Evolutionary conservation across 1,140 invertebrate species (phyloP), one percentile per base, ranked within the genome.

Genomic region (Nasonia vitripennis): DNA sequence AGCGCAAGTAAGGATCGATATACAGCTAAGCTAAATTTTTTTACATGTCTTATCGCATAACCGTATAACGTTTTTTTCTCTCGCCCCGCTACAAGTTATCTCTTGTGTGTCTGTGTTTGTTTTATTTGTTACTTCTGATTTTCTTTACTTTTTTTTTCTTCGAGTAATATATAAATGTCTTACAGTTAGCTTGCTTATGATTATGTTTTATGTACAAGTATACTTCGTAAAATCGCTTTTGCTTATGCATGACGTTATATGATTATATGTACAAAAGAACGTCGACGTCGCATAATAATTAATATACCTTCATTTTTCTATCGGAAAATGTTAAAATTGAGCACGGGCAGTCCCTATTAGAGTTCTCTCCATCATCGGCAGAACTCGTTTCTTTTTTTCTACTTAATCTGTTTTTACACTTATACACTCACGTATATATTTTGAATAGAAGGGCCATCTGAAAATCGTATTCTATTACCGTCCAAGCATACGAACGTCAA

Each of bases 1-100:
- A 90, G 87, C 87, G 77, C 87, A 78, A 85, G 87, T 83, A 85
- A 86, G 48, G 87, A 88, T 88, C 88, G 89, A 91, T 92, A 91
- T 91, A 91, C 89, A 91, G 86, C 89, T 91, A 92, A 88, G 87
- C 87, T 90, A 88, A 83, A 87, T 78, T 78, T 89, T 89, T 91
- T 89, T 91, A 91, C 90, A 92, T 68, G 77, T 75, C 89, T 91
- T 89, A 89, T 86, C 83, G 80, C 78, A 86, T 87, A 89, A 90
- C 88, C 89, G 90, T 90, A 88, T 89, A 89, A 90, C 86, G 70
- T 87, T 88, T 89, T 83, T 70, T 34, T 62, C n/a, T 31, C n/a
- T 31, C n/a, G 17, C 48, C 17, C 37, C 14, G 55, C 23, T 77
- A 10, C 68, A 31, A 20, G 31, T 17, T 37, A 37, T 67, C n/a